Base-by-base conservation (phyloP, 2,113 vertebrate genomes). In the Pseudolaguvia tuberculata region DNA sequence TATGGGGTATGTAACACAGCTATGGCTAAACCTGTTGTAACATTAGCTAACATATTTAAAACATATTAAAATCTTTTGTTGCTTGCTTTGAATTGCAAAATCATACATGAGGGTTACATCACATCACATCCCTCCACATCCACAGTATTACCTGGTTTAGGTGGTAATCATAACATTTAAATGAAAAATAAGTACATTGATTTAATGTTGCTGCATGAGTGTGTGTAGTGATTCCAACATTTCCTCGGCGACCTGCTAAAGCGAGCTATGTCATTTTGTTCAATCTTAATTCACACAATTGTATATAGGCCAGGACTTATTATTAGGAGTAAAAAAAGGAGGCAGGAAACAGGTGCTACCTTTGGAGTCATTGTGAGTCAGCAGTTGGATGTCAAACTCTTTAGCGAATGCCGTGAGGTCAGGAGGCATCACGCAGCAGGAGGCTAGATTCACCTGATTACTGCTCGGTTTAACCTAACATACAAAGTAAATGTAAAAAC, bases 391-490 rank as follows among this genome's bases (percentile, higher is more conserved):
- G 84, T 97, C 96, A 83, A 92, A 96, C 75, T 97, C 88, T 86
- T 99, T 99, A 11, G 97, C 96, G 73, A 99, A 99, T 25, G 95
- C 95, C 69, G 96, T 99, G 70, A 99, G 88, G 83, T 99, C 97
- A 20, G 96, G 96, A 73, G 97, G 97, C 97, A 99, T 99, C 84
- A 99, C 96, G 79, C 97, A 99, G 87, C 97, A 99, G 52, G 97
- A 99, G 35, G 97, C 96, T 61, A 99, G 90, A 85, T 99, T 99
- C 63, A 99, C 95, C 89, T 98, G 97, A 85, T 99, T 99, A 85
- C 96, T 99, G 85, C 92, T 96, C 75, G 96, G 97, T 83, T 99
- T 99, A 74, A 99, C 93, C 97, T 99, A 23, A 55, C 21, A 4
- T 13, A 13, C 4, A 23, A 12, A 55, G 23, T 4, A 21, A 53